Evolutionary conservation across 2,888 invertebrate genomes (phyloP), one percentile per base, ranked within the genome.

Genomic region (Cheilosia soror): DNA sequence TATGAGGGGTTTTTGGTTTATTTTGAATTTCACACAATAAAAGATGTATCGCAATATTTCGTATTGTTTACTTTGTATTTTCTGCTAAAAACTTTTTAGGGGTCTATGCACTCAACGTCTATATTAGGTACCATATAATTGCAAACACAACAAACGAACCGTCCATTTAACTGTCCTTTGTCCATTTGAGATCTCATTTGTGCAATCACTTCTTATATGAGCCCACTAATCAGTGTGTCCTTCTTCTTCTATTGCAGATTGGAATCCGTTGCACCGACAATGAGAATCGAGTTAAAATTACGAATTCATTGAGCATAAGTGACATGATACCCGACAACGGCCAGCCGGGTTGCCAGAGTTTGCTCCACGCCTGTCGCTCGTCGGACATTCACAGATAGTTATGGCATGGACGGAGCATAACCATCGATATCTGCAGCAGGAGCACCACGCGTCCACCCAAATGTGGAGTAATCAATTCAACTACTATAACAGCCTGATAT

Each of bases 381-480:
- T 51, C 63, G 63, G 76, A 77, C 66, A 81, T 81, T 71, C 77
- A 72, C 81, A 85, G 85, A 85, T 85, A 85, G 85, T 85, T 85
- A 85, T 85, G 85, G 85, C 85, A 85, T 85, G 85, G 85, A 85
- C 76, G 85, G 81, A 85, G 81, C 76, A 81, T 81, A 80, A 85
- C 81, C 81, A 81, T 81, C 85, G 85, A 81, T 75, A 84, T 84
- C 80, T 80, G 71, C 77, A 86, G 63, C 79, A 62, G 86, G 53
- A 83, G 47, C 78, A 27, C 73, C 63, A 71, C 71, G 66, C 68
- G 81, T 69, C 73, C 58, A 60, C 85, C 87, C 88, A 87, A 88
- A 89, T 89, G 89, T 88, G 89, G 88, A 89, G 87, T 88, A 88
- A 88, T 87, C 87, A 87, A 77, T 75, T 87, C 69, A 84, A 80